Percentiles rank a stretch among this genome's conserved stretches.
phyloP scores from a whole-genome alignment of 2,797 vertebrate genomes.

The Sphenodon punctatus region DNA sequence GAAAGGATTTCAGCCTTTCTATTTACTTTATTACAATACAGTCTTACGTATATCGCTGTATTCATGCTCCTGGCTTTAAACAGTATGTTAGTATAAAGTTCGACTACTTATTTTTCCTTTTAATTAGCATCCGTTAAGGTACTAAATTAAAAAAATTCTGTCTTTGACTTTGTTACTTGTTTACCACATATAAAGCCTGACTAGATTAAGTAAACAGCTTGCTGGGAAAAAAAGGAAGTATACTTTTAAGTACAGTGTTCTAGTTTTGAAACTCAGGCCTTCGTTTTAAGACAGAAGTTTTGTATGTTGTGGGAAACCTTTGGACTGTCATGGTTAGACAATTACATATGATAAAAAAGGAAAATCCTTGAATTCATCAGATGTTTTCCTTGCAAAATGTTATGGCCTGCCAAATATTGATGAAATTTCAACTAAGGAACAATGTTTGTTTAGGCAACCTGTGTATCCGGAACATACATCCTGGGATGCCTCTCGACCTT shows the following conservation, averaged over 20 bases:
- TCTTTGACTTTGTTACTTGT: constrained; percentile 12
- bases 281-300: too few relatives aligned
- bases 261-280: neutral
- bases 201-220: neutral
- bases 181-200: neutral
- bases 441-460: constrained; percentile 49
- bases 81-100: neutral
- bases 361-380: too few relatives aligned
- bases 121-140: neutral
- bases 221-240: neutral
- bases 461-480: constrained; percentile 40
- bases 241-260: neutral
- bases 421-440: constrained; percentile 16
- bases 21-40: neutral
- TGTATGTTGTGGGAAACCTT: neutral
- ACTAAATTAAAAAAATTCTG: neutral
- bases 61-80: neutral
- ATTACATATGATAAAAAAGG: too few relatives aligned
- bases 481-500: constrained; percentile 31
- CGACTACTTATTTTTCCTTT: neutral
- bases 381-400: neutral
- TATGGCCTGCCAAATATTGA: constrained; percentile 11
- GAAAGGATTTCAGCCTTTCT: too few relatives aligned
- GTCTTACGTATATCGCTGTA: neutral
- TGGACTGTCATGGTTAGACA: too few relatives aligned